Base-by-base conservation (phyloP, 2,888 invertebrate genomes). In the Elegia similella region DNA sequence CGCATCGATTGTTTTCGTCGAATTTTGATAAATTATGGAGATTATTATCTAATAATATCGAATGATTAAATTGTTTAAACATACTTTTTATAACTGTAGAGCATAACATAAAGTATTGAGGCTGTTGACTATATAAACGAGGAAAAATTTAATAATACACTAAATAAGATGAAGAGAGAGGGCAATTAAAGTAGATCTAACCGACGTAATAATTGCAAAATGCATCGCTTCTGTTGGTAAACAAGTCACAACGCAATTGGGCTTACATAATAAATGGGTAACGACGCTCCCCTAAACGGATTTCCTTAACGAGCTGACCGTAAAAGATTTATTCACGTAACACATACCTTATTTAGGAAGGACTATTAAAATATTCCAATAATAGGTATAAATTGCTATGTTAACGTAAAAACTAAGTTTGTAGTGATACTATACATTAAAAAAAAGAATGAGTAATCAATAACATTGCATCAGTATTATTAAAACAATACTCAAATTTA, bases 281-380 rank as follows among this genome's bases (percentile, higher is more conserved):
- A 65, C 69, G 63, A 62, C 67, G 68, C 69, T 74, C 68, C 61
- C 67, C 64, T 60, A 72, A 69, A 77, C 85, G 83, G 83, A 86
- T 84, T 86, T 86, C 83, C 86, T 82, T 67, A 61, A 66, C 59
- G 52, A 63, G 60, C 69, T 67, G 60, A 65, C 63, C 63, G 61
- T 67, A 66, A 67, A 65, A 58, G 61, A 62, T 63, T 53, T 55
- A 53, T 58, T 48, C 15, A 48, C 48, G 50, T 59, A 59, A 59
- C 52, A 59, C 29, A 50, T 47, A 17, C 57, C 42, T 54, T 42
- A 8, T 32, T 10, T 32, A 6, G 52, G 32, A 50, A 29, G 7
- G 48, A 8, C 46, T 23, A n/a, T 46, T 29, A 29, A 30, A 13
- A 48, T 30, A 16, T 50, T 54, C 12, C 5, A 46, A 15, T 44